These are phyloP conservation scores for Saguinus midas DNA, from an alignment of 2,113 vertebrate species.

Conservation along the genomic window DNA sequence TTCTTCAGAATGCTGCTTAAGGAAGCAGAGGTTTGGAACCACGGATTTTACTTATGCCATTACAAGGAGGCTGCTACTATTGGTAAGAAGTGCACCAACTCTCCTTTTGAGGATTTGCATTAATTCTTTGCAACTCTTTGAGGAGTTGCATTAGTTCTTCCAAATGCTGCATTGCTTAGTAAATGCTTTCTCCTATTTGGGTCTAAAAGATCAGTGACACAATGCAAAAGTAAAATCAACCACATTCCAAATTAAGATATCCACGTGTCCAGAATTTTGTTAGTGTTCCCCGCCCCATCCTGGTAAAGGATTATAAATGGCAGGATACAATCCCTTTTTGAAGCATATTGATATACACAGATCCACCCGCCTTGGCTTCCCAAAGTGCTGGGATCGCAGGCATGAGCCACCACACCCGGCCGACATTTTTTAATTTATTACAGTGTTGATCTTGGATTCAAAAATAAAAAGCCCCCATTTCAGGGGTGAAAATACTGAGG, in stretches of 20 bases:
- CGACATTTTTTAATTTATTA: neutral
- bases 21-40: neutral
- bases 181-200: neutral
- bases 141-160: neutral
- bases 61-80: neutral
- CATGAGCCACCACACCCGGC: no score
- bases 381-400: no score
- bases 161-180: neutral
- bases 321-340: neutral
- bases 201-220: neutral
- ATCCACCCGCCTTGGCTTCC: no score
- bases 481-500: neutral
- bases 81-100: neutral
- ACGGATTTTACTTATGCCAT: neutral
- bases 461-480: neutral
- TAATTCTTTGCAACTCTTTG: neutral
- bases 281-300: neutral
- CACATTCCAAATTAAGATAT: neutral
- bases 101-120: neutral
- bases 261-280: rapidly evolving
- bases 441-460: neutral
- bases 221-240: neutral
- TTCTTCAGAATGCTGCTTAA: neutral
- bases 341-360: neutral
- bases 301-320: neutral